A percentile compares a stretch with the other conserved stretches of the same genome.
Conservation (phyloP, 2,113 vertebrate species). For the Bubo blakistoni region DNA sequence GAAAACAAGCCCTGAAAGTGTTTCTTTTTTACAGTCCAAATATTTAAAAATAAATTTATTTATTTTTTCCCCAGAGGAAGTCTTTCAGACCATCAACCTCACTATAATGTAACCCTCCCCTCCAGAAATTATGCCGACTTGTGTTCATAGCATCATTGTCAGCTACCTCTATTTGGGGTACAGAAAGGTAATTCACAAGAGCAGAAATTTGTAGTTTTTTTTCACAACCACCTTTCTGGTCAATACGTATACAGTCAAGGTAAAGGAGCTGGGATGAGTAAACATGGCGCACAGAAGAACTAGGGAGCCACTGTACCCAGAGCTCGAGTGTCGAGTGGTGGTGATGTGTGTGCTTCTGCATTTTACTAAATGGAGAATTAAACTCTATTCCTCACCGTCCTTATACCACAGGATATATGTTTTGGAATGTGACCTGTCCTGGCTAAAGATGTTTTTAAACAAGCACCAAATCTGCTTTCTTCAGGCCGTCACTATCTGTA, state of each 20-base stretch:
- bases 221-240: not conserved
- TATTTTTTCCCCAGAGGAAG: not conserved
- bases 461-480: not conserved
- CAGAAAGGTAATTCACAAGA: not conserved
- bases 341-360: not conserved
- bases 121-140: not conserved
- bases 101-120: not conserved
- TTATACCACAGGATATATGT: not conserved
- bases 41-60: not conserved
- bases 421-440: not conserved
- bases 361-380: not conserved
- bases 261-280: not conserved
- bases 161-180: not conserved
- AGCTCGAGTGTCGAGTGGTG: not conserved
- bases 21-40: not conserved
- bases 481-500: not conserved
- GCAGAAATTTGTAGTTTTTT: not conserved
- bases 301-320: not conserved
- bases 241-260: not conserved
- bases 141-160: not conserved
- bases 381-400: not conserved
- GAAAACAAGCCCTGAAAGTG: not conserved
- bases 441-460: not conserved
- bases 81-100: not conserved
- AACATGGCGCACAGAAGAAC: not conserved